Conservation (phyloP, 2,113 vertebrate genomes). For the rat (Rattus norvegicus) region DNA sequence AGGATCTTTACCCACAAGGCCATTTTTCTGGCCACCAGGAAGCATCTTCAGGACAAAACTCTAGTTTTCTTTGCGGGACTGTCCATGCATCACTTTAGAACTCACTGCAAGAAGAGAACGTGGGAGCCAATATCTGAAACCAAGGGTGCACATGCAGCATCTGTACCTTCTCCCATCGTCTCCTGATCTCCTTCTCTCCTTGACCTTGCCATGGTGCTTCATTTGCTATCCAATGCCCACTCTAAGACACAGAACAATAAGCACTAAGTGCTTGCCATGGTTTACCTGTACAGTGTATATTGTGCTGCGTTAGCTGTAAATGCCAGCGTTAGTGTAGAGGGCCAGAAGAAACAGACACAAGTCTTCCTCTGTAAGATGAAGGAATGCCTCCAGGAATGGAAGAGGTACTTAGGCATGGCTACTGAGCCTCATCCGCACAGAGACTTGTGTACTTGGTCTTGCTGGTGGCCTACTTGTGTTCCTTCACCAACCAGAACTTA, state of each 20-base stretch:
- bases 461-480: neutral
- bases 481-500: neutral
- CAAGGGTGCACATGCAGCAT: neutral
- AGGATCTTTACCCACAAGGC: neutral
- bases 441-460: neutral
- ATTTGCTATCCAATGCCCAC: conserved; percentile 14
- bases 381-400: neutral
- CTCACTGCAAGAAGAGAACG: neutral
- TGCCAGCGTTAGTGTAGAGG: neutral
- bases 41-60: neutral
- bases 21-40: neutral
- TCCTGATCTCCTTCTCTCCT: neutral
- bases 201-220: neutral
- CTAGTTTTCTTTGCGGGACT: neutral
- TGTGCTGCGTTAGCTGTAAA: neutral
- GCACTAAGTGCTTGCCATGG: neutral
- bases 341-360: neutral
- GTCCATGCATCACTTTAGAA: neutral
- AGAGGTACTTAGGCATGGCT: neutral
- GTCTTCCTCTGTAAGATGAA: neutral
- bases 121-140: neutral
- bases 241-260: neutral
- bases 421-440: neutral
- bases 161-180: neutral
- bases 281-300: neutral